These are phyloP conservation scores for Polyodon spathula DNA, from an alignment of 2,113 vertebrate species.

Conservation along the genomic window DNA sequence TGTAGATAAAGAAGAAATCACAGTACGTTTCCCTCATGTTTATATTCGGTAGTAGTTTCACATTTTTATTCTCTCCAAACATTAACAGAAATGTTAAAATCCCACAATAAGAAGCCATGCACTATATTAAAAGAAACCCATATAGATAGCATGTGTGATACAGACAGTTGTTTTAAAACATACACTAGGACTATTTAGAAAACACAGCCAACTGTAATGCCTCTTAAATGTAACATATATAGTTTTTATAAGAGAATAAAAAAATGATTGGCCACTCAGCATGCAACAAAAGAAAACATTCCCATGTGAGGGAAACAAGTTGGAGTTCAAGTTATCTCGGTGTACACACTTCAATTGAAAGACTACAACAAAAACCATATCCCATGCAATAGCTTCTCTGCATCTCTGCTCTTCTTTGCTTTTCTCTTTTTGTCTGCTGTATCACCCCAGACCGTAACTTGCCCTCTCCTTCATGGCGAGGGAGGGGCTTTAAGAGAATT, in stretches of 20 bases:
- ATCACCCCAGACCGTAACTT: conserved; percentile 3
- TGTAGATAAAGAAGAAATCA: conserved; percentile 65
- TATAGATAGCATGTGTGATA: conserved; percentile 45
- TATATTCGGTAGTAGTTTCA: conserved; percentile 52
- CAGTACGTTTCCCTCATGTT: conserved; percentile 61
- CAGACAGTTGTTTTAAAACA: conserved; percentile 48
- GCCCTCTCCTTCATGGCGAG: conserved; percentile 34
- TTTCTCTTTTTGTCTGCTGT: background rate
- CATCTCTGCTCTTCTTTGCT: background rate
- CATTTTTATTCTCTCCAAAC: conserved; percentile 49
- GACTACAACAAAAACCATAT: background rate
- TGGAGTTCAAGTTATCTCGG: conserved; percentile 14
- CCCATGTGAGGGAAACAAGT: conserved; percentile 40
- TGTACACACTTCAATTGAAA: conserved; percentile 7
- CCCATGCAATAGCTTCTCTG: background rate
- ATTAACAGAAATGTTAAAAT: conserved; percentile 49
- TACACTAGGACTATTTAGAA: conserved; percentile 45
- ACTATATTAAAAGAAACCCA: conserved; percentile 48
- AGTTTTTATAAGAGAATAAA: conserved; percentile 45
- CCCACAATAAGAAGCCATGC: conserved; percentile 68
- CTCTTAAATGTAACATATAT: conserved; percentile 34
- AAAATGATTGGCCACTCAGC: conserved; percentile 54
- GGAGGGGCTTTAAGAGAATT: conserved; percentile 59
- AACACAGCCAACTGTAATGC: conserved; percentile 35
- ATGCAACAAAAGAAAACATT: conserved; percentile 67